Percentiles rank a stretch among this genome's conserved stretches.
These are phyloP conservation scores for Spisula subtruncata DNA, from an alignment of 2,888 invertebrate genomes.

Conservation along the genomic window DNA sequence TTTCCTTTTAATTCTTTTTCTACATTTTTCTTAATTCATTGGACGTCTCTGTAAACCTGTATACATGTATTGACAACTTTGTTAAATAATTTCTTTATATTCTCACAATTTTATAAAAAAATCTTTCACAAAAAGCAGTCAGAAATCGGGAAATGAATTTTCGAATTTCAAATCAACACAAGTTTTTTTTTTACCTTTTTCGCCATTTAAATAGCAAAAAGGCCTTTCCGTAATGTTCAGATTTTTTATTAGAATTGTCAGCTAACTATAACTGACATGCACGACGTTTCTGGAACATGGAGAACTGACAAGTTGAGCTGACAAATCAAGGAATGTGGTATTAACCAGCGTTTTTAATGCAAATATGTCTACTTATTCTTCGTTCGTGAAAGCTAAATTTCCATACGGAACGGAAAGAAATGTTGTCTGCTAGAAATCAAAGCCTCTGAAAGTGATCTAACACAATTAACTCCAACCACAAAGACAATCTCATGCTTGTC, in stretches of 20 bases:
- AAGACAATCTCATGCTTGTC: constrained; percentile 40
- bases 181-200: neutral
- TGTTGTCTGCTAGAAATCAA: constrained; percentile 28
- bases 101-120: too few relatives aligned
- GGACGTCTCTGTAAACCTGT: too few relatives aligned
- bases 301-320: neutral
- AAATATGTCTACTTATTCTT: neutral
- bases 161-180: too few relatives aligned
- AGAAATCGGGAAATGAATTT: too few relatives aligned
- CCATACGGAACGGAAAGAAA: constrained; percentile 10
- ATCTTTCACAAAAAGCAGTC: too few relatives aligned
- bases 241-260: neutral
- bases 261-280: neutral
- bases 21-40: too few relatives aligned
- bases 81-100: too few relatives aligned
- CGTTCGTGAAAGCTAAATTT: constrained; percentile 35
- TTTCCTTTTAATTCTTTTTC: too few relatives aligned
- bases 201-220: neutral
- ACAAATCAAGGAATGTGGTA: neutral
- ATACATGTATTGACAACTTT: too few relatives aligned
- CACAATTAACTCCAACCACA: neutral
- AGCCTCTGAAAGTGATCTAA: neutral
- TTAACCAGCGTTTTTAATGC: neutral
- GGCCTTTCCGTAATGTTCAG: too few relatives aligned
- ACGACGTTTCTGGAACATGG: neutral